Base-by-base conservation (phyloP, 2,797 vertebrate genomes). In the Gastrophryne carolinensis region DNA sequence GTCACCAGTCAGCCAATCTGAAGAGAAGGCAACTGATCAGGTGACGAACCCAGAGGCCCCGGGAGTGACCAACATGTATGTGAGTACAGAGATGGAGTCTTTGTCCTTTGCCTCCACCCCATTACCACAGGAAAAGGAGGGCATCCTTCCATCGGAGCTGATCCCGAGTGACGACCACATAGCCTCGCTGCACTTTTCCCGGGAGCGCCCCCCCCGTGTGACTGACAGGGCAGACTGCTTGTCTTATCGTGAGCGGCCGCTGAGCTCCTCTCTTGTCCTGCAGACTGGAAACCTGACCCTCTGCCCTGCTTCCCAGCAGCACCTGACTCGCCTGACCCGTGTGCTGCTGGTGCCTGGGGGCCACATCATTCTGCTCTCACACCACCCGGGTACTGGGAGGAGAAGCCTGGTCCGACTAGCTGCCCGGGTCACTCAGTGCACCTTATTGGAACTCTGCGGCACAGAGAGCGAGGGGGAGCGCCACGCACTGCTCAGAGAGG, bases 261-360 rank as follows among this genome's bases (percentile, higher is more conserved):
- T 79, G 81, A 84, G 10, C 39, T 6, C 0, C 54, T 92, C 9
- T 1, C 26, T 9, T 6, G 5, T 8, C 8, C 3, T 27, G 12
- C 47, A 72, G 27, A 17, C 29, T 9, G 52, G 77, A 1, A 8
- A 65, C 35, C 87, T 85, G 27, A 37, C 79, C 8, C 35, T 84
- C 4, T 86, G 91, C 83, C 84, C 72, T 19, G 81, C 89, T 34
- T 86, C 87, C 34, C 79, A 83, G 29, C 75, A 61, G 24, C 93
- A 94, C 4, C 84, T 96, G 65, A 77, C 87, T 24, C 93, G 79
- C 54, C 81, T 95, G 58, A 84, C 92, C 71, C 87, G 92, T 8
- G 84, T 86, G 26, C 77, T 95, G 68, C 82, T 88, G 3, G 81
- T 91, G 52, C 91, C 92, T 1, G 84, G 81, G 47, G 91, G 92